Percentiles rank a stretch among this genome's conserved stretches.
These are phyloP conservation scores for Callimorpha dominula DNA, from an alignment of 2,888 invertebrate species.

Conservation along the genomic window DNA sequence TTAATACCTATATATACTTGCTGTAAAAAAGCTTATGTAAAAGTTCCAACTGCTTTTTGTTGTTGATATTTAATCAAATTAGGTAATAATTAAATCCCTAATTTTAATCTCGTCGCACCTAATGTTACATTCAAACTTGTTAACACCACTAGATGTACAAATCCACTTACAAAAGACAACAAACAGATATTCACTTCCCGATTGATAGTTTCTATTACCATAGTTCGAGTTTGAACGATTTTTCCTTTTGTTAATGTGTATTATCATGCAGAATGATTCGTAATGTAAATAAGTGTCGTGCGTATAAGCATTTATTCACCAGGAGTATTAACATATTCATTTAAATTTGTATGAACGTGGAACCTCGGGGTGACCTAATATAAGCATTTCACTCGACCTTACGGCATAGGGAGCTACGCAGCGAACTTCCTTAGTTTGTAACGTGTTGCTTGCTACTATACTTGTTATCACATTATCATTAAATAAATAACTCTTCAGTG, in stretches of 20 bases:
- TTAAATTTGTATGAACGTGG: slow-evolving; percentile 73
- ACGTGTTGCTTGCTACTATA: slow-evolving; percentile 56
- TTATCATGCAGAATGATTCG: slow-evolving; percentile 70
- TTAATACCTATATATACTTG: neutral
- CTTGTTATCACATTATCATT: slow-evolving; percentile 42
- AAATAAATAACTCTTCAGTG: slow-evolving; percentile 58
- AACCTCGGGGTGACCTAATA: slow-evolving; percentile 70
- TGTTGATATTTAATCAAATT: neutral
- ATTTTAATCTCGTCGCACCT: neutral
- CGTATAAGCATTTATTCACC: slow-evolving; percentile 74
- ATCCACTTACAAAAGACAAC: neutral
- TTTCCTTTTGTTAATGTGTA: slow-evolving; percentile 46
- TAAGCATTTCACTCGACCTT: slow-evolving; percentile 73
- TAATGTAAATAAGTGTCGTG: slow-evolving; percentile 71
- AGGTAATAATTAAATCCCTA: neutral
- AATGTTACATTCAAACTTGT: neutral
- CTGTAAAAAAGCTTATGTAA: neutral
- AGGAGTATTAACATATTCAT: slow-evolving; percentile 79
- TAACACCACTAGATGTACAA: neutral
- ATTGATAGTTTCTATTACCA: slow-evolving; percentile 7
- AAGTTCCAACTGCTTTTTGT: neutral
- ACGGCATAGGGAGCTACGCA: slow-evolving; percentile 58
- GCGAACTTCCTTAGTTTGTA: slow-evolving; percentile 44
- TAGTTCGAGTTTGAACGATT: slow-evolving; percentile 26
- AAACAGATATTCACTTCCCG: neutral